These are phyloP conservation scores for Cephus nigrinus DNA, from an alignment of 2,888 invertebrate species.

Conservation along the genomic window DNA sequence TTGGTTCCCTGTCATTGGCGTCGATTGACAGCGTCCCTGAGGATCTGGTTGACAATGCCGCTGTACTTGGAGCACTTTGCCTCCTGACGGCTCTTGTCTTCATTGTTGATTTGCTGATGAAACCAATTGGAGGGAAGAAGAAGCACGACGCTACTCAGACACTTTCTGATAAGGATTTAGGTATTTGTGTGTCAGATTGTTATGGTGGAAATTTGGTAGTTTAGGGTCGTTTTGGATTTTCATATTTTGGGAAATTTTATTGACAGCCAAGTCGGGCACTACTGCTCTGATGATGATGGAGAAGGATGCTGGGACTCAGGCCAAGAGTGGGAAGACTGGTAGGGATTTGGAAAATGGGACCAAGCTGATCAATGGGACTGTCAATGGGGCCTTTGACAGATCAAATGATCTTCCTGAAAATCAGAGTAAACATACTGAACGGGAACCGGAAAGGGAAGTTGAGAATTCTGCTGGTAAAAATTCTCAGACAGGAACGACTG, in stretches of 20 bases:
- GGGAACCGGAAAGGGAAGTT: background rate
- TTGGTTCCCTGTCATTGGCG: constrained; percentile 78
- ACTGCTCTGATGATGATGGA: constrained; percentile 11
- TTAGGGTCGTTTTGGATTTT: background rate
- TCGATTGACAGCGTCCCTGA: constrained; percentile 78
- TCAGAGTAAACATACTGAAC: constrained; percentile 6
- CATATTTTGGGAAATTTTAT: background rate
- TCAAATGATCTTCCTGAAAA: constrained; percentile 26
- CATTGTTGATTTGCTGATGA: constrained; percentile 72
- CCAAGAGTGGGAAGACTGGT: background rate
- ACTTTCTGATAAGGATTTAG: constrained; percentile 48
- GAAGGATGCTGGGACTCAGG: constrained; percentile 9
- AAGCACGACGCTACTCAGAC: constrained; percentile 47
- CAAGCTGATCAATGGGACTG: background rate
- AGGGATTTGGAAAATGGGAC: constrained; percentile 13
- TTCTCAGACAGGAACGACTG: background rate
- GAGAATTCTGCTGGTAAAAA: background rate
- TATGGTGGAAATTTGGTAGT: background rate
- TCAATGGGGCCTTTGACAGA: constrained; percentile 46
- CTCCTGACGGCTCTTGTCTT: constrained; percentile 76
- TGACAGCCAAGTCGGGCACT: background rate
- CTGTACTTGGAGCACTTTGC: constrained; percentile 76
- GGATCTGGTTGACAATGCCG: constrained; percentile 77
- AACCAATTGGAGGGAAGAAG: constrained; percentile 39
- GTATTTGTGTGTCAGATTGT: constrained; percentile 28